Evolutionary conservation across 2,797 vertebrate species (phyloP), one percentile per base, ranked within the genome.

Genomic region (Selene dorsalis): DNA sequence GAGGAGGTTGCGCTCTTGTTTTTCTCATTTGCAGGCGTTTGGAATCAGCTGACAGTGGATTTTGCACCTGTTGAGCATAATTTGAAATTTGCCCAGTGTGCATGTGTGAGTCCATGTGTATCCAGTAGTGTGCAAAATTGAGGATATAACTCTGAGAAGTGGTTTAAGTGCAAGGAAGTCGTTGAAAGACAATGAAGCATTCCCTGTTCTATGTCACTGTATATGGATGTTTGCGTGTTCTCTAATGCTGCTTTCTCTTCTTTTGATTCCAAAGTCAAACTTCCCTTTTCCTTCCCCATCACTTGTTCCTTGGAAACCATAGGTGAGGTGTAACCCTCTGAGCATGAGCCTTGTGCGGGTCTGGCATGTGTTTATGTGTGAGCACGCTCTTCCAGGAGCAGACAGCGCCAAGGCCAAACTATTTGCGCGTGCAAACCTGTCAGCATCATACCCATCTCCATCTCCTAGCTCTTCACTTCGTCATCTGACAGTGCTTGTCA

Each of bases 401-500:
- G 67, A 69, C 71, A 43, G 47, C 50, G 56, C 50, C 61, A 74
- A 61, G 67, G 77, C 82, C 69, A 57, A 69, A 73, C 84, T 77
- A 78, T 73, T 71, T 69, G 75, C 65, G 80, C 87, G 82, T 76
- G 78, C 63, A 66, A 88, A 87, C 53, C 87, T 91, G 86, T 93
- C 92, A 92, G 32, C 84, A 83, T 41, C 84, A 72, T 82, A 77
- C 82, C 77, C 75, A 56, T 93, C 89, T 89, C 87, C 83, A 82
- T 91, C 92, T 75, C 53, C 77, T 83, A 9, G 76, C 72, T 87
- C 78, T 79, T 91, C 76, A 75, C 82, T 90, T 91, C 87, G 81
- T 91, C 88, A 84, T 79, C 87, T 89, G 88, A 90, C 90, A 88
- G 62, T 76, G 69, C 69, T 86, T 91, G 92, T 90, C 87, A 90